Conservation (phyloP, 1,140 invertebrate genomes). For the Drosophila mojavensis region DNA sequence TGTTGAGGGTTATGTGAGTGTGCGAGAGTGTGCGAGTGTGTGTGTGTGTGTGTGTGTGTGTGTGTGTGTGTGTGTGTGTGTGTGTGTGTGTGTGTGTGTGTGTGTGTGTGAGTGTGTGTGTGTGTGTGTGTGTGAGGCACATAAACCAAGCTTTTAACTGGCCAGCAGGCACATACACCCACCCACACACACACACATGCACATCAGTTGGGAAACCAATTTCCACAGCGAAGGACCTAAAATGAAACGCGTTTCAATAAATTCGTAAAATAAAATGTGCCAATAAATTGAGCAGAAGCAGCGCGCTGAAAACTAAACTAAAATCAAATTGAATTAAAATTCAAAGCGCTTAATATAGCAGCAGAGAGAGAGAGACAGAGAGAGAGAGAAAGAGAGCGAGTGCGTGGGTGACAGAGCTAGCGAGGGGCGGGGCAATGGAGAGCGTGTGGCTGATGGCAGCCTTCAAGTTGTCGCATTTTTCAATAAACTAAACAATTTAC, state of each 20-base stretch:
- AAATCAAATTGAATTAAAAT: slow-evolving; percentile 82
- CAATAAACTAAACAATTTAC: slow-evolving; percentile 83
- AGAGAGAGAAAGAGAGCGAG: background rate
- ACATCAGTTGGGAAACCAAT: slow-evolving; percentile 23
- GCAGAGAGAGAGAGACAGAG: background rate
- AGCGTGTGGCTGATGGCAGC: slow-evolving; percentile 35
- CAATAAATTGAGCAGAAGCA: slow-evolving; percentile 64
- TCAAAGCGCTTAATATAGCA: slow-evolving; percentile 71
- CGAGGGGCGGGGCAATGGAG: background rate
- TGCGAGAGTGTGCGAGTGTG: background rate
- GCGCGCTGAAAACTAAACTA: slow-evolving; percentile 65
- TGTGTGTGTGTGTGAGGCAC: background rate
- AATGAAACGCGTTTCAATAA: slow-evolving; percentile 70
- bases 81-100: background rate
- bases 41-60: background rate
- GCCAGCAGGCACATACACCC: slow-evolving; percentile 34
- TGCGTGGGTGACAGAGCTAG: no score
- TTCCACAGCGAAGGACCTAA: slow-evolving; percentile 46
- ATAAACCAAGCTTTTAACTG: slow-evolving; percentile 53
- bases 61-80: no score
- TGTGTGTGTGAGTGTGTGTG: background rate
- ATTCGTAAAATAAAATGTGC: slow-evolving; percentile 77
- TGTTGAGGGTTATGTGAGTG: slow-evolving; percentile 1
- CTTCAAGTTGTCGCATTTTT: slow-evolving; percentile 82
- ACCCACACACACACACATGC: slow-evolving; percentile 12